Evolutionary conservation across 2,888 invertebrate genomes (phyloP).

Genomic region (Ormyrus labotus): DNA sequence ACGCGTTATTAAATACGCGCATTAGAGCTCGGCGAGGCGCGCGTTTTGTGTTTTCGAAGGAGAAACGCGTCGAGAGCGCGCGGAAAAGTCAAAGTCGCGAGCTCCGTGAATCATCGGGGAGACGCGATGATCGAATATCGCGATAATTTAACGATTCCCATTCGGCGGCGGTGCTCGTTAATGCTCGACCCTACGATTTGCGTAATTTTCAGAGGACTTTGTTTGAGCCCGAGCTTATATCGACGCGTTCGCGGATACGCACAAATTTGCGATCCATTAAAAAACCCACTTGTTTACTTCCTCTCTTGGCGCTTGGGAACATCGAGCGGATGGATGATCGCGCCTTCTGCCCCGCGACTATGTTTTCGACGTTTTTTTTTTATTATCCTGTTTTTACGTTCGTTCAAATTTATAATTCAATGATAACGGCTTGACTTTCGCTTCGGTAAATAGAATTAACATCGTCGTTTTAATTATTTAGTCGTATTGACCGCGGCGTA

Average conservation of each 20-base stretch:
- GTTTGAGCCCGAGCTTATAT: neutral
- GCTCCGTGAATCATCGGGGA: neutral
- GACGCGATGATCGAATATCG: neutral
- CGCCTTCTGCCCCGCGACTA: neutral
- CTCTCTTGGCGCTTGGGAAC: neutral
- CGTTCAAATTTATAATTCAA: too few relatives aligned
- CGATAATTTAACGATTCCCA: constrained; percentile 1
- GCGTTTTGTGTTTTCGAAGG: too few relatives aligned
- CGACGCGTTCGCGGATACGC: neutral
- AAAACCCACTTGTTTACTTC: constrained; percentile 47
- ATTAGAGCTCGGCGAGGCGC: too few relatives aligned
- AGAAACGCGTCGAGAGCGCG: too few relatives aligned
- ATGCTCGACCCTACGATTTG: neutral
- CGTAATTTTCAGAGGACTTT: constrained; percentile 5
- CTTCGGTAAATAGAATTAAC: too few relatives aligned
- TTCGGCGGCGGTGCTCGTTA: neutral
- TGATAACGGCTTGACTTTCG: too few relatives aligned
- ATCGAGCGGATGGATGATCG: constrained; percentile 20
- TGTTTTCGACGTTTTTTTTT: neutral
- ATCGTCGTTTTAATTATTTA: too few relatives aligned
- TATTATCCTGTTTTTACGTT: neutral
- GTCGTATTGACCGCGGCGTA: too few relatives aligned
- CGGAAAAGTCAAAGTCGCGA: neutral
- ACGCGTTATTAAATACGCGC: too few relatives aligned
- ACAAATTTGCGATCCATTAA: constrained; percentile 17